phyloP scores from a whole-genome alignment of 1,140 invertebrate genomes.

The Ceratitis capitata region DNA sequence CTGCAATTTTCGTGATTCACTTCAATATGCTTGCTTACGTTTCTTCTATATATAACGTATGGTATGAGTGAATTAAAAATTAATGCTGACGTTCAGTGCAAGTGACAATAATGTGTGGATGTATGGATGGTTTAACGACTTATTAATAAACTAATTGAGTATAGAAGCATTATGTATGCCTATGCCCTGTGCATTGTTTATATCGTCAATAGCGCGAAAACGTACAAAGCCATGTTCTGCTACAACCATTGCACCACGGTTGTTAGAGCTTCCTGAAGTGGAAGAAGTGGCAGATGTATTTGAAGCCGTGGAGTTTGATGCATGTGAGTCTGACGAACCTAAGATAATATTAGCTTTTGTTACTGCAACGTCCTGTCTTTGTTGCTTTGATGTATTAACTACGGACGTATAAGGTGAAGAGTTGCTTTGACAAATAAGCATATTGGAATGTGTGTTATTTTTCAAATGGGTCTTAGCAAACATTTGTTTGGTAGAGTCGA shows the following conservation, averaged over 20 bases:
- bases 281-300: background rate
- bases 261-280: background rate
- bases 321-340: background rate
- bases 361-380: background rate
- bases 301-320: background rate
- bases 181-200: slow-evolving; percentile 44
- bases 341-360: background rate
- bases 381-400: background rate
- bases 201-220: slow-evolving; percentile 76
- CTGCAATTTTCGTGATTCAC: background rate
- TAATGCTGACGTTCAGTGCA: background rate
- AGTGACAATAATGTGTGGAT: too few relatives aligned
- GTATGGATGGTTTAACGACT: too few relatives aligned
- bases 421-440: background rate
- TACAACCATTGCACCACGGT: slow-evolving; percentile 73
- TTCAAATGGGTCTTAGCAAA: background rate
- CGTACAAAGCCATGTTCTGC: slow-evolving; percentile 86
- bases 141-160: slow-evolving; percentile 46
- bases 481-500: background rate
- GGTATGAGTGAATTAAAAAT: background rate
- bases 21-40: too few relatives aligned
- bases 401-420: background rate
- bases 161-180: slow-evolving; percentile 44
- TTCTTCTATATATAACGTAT: background rate
- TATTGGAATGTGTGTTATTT: background rate